Conservation (phyloP, 2,113 vertebrate genomes). For the Cyphomyrus plagiostoma region DNA sequence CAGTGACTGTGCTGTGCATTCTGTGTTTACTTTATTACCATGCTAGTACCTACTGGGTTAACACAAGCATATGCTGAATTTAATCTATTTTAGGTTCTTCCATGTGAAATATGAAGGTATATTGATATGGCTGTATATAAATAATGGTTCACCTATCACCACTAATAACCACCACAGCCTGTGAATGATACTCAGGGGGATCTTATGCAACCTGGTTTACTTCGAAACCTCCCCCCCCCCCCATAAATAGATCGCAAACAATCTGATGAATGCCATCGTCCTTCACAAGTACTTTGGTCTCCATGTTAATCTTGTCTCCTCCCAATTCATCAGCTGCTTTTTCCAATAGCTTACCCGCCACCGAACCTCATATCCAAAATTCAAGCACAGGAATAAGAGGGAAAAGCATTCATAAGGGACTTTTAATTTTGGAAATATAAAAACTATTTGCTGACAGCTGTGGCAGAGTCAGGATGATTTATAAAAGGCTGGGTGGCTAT, state of each 20-base stretch:
- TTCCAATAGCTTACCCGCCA: neutral
- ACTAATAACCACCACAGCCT: neutral
- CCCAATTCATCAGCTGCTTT: neutral
- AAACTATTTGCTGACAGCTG: neutral
- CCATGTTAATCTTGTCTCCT: neutral
- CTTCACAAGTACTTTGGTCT: neutral
- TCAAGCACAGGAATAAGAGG: neutral
- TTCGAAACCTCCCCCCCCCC: neutral
- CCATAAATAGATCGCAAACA: neutral
- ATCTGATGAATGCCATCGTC: neutral
- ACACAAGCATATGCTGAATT: neutral
- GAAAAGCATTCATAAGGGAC: neutral
- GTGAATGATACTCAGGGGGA: neutral
- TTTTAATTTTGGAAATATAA: neutral
- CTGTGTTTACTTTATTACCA: neutral
- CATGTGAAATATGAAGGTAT: neutral
- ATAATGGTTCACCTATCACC: neutral
- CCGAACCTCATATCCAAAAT: neutral
- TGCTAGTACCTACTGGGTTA: neutral
- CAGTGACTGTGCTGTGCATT: neutral
- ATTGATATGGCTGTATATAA: neutral
- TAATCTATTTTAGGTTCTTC: neutral
- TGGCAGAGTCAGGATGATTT: neutral
- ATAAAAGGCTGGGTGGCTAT: neutral
- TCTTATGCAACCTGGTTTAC: constrained; percentile 1